Conservation (phyloP, 2,113 vertebrate genomes). For the Zonotrichia leucophrys region DNA sequence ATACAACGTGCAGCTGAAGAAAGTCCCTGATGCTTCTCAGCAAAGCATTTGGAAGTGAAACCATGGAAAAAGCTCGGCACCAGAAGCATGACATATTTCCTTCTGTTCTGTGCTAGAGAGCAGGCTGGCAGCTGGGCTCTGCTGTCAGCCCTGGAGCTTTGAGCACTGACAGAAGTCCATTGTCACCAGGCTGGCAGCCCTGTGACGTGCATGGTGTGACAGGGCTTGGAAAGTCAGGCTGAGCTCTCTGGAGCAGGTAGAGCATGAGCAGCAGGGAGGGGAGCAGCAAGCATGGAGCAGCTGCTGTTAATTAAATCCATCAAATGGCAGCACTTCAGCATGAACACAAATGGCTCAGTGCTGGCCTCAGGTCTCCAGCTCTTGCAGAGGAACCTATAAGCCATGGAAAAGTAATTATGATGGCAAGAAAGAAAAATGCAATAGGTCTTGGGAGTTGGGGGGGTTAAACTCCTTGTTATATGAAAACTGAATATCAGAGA, state of each 20-base stretch:
- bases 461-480: neutral
- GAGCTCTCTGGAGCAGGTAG: neutral
- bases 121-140: neutral
- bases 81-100: neutral
- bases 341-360: neutral
- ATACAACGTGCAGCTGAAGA: neutral
- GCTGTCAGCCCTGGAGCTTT: neutral
- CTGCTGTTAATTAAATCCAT: neutral
- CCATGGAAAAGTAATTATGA: neutral
- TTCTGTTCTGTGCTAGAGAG: neutral
- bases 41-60: neutral
- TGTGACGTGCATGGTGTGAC: rapidly evolving
- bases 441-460: neutral
- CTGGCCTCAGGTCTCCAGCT: neutral
- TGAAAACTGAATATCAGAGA: neutral
- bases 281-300: neutral
- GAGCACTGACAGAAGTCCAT: neutral
- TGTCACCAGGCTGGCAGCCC: neutral
- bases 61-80: neutral
- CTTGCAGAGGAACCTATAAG: neutral
- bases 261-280: neutral
- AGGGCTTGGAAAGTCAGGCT: rapidly evolving
- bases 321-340: neutral
- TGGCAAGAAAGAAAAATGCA: neutral
- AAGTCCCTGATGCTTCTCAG: neutral